phyloP scores from a whole-genome alignment of 2,113 vertebrate species.

The Coptodon rendalli region DNA sequence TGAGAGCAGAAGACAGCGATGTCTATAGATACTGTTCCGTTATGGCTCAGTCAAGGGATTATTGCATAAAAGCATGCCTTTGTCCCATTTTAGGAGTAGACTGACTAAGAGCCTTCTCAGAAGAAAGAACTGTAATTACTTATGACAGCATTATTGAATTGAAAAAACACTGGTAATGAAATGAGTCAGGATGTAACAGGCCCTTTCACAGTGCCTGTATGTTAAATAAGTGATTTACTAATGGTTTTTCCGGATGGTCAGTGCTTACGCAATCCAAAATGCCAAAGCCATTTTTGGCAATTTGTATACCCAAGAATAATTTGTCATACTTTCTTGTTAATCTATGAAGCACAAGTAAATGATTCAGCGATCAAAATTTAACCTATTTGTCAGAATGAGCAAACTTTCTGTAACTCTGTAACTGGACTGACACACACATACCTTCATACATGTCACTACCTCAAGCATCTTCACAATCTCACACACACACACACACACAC shows the following conservation, averaged over 20 bases:
- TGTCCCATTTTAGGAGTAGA: not conserved
- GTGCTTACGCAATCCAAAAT: not conserved
- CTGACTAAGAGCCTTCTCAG: not conserved
- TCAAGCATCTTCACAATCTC: not conserved
- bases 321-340: not conserved
- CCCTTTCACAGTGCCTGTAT: not conserved
- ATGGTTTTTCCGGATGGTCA: not conserved
- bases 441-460: not conserved
- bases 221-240: not conserved
- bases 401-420: not conserved
- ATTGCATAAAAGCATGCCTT: not conserved
- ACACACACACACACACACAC: not conserved
- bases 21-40: not conserved
- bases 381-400: not conserved
- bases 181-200: not conserved
- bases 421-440: not conserved
- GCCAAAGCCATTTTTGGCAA: not conserved
- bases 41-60: not conserved
- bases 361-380: not conserved
- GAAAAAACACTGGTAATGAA: not conserved
- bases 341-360: not conserved
- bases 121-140: not conserved
- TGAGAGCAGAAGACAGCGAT: not conserved
- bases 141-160: not conserved
- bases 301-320: not conserved